These are phyloP conservation scores for Petaurus breviceps DNA, from an alignment of 2,113 vertebrate species.

Conservation along the genomic window DNA sequence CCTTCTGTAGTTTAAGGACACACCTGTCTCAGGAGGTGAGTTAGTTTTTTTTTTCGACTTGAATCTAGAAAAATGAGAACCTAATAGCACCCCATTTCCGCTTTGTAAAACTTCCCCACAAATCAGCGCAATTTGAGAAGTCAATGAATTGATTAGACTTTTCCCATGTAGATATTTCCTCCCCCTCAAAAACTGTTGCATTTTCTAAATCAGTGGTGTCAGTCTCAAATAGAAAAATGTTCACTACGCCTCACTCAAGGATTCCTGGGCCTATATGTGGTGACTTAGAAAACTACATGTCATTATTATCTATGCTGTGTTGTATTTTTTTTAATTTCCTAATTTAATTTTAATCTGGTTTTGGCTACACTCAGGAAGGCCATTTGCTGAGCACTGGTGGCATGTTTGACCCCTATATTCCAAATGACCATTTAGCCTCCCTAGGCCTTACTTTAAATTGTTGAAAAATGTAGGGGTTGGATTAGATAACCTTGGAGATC, in stretches of 20 bases:
- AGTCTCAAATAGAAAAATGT: neutral
- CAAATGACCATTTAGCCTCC: neutral
- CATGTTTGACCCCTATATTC: neutral
- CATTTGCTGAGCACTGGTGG: neutral
- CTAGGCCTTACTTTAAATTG: neutral
- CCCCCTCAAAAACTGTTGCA: neutral
- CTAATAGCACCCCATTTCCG: neutral
- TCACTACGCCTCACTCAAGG: neutral
- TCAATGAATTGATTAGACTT: neutral
- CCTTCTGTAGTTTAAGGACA: neutral
- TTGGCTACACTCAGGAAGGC: neutral
- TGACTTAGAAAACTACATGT: neutral
- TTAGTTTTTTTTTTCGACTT: neutral
- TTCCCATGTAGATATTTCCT: neutral
- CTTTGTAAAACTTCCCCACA: neutral
- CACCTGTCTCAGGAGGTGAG: neutral
- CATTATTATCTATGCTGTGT: neutral
- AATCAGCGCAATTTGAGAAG: neutral
- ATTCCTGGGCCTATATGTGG: neutral
- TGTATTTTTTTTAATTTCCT: neutral
- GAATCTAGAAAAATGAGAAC: neutral
- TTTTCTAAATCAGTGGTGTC: neutral
- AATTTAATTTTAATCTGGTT: neutral
- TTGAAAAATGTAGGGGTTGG: neutral
- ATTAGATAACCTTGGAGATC: neutral